Base-by-base conservation (phyloP, 1,140 invertebrate species). In the Zaprionus inermis region DNA sequence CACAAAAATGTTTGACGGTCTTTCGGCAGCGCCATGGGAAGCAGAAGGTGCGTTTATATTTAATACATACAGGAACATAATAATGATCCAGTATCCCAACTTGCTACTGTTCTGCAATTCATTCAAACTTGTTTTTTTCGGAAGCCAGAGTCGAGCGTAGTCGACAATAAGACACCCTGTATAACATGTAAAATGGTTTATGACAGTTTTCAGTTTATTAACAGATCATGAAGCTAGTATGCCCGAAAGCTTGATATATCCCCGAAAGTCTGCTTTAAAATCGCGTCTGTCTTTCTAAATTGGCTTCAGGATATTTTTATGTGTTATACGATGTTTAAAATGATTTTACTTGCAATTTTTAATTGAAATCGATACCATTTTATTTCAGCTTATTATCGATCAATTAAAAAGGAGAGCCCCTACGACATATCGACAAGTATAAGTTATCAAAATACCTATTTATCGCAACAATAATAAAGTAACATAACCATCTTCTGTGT, bases 401-500 rank as follows among this genome's bases (percentile, higher is more conserved):
- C 69, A 11, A 57, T 71, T 10, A 56, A 63, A 11, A 56, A 52
- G 38, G 69, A 71, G 22, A 61, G 28, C 46, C 59, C 69, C 24
- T 49, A 44, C 54, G 60, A 56, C 20, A 22, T 69, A 18, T 41
- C 66, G n/a, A 41, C 66, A 52, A 44, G 61, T 64, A 28, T 60
- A 57, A 36, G 56, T 30, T 71, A 57, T 28, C 69, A 64, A 56
- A 71, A 71, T n/a, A 20, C 69, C 18, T 71, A 63, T 71, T 65
- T 57, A 57, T 65, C 52, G 24, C 69, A 71, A 57, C 58, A 71
- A 57, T 65, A 71, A 60, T 64, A 32, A 36, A 16, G 38, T 44
- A 44, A 44, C n/a, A 16, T 36, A 59, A 58, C 16, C 36, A n/a
- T 57, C 55, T 71, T 44, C 54, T 71, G 69, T 64, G 69, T 60